A percentile compares a stretch with the other conserved stretches of the same genome.
Evolutionary conservation across 2,113 vertebrate species (phyloP).

Genomic region (Gavialis gangeticus): DNA sequence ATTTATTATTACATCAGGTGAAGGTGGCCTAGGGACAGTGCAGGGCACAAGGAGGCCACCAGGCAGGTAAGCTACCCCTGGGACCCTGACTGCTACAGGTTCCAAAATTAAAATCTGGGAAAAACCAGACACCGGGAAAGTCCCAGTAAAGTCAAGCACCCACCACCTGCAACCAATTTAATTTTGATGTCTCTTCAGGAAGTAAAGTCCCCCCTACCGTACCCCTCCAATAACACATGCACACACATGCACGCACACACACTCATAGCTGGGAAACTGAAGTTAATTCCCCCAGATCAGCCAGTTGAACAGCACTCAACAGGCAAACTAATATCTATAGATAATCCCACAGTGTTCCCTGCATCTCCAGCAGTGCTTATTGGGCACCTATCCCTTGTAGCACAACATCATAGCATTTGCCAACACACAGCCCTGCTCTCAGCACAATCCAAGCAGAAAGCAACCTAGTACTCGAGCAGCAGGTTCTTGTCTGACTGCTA

Average conservation of each 20-base stretch:
- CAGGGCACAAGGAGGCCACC: no score
- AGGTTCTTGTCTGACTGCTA: not conserved
- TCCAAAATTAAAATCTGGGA: not conserved
- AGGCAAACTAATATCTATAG: not conserved
- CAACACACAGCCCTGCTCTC: not conserved
- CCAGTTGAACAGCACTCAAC: not conserved
- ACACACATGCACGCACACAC: fast-evolving
- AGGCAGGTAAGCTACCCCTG: no score
- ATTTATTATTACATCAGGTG: no score
- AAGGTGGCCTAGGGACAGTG: no score
- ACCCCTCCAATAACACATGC: not conserved
- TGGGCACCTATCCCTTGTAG: not conserved
- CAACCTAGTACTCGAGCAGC: not conserved
- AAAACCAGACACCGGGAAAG: not conserved
- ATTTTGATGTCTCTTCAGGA: not conserved
- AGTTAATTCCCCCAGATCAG: not conserved
- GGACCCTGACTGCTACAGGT: no score
- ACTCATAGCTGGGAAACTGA: not conserved
- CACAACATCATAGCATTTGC: not conserved
- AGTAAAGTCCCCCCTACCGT: not conserved
- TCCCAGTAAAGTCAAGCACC: not conserved
- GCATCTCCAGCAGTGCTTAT: not conserved
- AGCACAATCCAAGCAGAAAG: slow-evolving; percentile 19
- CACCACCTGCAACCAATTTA: not conserved
- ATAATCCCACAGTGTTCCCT: not conserved